phyloP scores from a whole-genome alignment of 2,113 vertebrate genomes.

The Chloropsis cyanopogon region DNA sequence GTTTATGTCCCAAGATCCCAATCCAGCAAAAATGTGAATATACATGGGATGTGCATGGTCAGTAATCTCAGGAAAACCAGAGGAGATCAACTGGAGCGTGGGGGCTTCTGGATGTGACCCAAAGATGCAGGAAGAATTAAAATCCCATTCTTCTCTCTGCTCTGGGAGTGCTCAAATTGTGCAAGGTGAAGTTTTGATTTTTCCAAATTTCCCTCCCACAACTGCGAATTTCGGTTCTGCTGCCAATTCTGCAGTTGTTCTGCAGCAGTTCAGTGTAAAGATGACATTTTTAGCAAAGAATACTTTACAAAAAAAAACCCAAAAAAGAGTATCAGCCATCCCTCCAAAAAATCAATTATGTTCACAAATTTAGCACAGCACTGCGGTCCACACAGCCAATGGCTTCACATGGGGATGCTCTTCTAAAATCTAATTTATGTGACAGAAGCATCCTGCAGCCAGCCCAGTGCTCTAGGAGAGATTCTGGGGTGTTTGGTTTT shows the following conservation, averaged over 20 bases:
- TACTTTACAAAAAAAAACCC: background rate
- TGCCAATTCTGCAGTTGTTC: background rate
- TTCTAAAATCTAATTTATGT: background rate
- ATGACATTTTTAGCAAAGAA: background rate
- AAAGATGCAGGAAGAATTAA: background rate
- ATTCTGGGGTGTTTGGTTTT: slow-evolving; percentile 35
- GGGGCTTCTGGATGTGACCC: background rate
- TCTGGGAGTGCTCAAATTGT: background rate
- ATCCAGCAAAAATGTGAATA: background rate
- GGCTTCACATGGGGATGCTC: background rate
- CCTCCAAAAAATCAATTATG: background rate
- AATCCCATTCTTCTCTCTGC: background rate
- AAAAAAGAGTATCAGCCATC: background rate
- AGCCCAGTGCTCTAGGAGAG: background rate
- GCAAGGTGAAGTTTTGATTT: background rate
- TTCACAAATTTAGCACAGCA: background rate
- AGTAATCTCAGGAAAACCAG: background rate
- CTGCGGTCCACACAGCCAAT: background rate
- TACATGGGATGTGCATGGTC: background rate
- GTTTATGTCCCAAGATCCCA: background rate
- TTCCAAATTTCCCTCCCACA: background rate
- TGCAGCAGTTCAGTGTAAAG: background rate
- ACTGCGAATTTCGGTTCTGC: background rate
- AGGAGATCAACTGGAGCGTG: background rate
- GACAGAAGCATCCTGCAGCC: slow-evolving; percentile 15